A percentile compares a stretch with the other conserved stretches of the same genome.
Conservation (phyloP, 1,140 invertebrate species). For the Coboldia fuscipes region DNA sequence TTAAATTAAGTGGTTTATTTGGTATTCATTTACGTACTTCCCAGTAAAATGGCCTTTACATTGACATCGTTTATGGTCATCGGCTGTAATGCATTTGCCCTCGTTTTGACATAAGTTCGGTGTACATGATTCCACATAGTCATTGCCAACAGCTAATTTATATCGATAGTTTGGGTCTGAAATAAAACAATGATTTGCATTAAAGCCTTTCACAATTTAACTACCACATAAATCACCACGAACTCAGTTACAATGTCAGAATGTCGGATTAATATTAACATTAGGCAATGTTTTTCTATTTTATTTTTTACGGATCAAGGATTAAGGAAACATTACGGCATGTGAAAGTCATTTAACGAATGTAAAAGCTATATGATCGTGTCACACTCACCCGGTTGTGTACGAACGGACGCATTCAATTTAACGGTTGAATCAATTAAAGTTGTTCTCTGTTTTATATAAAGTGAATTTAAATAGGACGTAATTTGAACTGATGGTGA, state of each 20-base stretch:
- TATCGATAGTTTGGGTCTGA: constrained; percentile 32
- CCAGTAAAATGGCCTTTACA: constrained; percentile 38
- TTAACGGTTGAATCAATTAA: constrained; percentile 15
- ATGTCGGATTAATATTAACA: too few species aligned
- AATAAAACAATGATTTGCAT: constrained; percentile 7
- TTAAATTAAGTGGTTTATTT: too few species aligned
- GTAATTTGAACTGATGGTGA: constrained; percentile 28
- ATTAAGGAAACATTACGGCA: too few species aligned
- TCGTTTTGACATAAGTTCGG: constrained; percentile 46
- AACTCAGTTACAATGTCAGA: too few species aligned
- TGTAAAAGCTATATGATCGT: too few species aligned
- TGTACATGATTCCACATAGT: constrained; percentile 34
- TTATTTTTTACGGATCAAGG: too few species aligned
- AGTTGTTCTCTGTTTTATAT: constrained; percentile 26
- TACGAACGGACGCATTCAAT: constrained; percentile 27
- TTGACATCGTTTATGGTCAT: constrained; percentile 31
- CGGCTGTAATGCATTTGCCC: constrained; percentile 33
- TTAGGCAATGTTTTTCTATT: too few species aligned
- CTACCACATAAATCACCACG: too few species aligned
- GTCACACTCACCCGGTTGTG: constrained; percentile 14
- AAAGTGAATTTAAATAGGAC: constrained; percentile 35
- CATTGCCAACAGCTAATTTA: constrained; percentile 30
- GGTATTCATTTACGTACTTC: constrained; percentile 9
- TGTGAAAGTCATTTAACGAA: too few species aligned
- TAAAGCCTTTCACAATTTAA: not conserved